These are phyloP conservation scores for Synchiropus splendidus DNA, from an alignment of 2,113 vertebrate genomes.

Conservation along the genomic window DNA sequence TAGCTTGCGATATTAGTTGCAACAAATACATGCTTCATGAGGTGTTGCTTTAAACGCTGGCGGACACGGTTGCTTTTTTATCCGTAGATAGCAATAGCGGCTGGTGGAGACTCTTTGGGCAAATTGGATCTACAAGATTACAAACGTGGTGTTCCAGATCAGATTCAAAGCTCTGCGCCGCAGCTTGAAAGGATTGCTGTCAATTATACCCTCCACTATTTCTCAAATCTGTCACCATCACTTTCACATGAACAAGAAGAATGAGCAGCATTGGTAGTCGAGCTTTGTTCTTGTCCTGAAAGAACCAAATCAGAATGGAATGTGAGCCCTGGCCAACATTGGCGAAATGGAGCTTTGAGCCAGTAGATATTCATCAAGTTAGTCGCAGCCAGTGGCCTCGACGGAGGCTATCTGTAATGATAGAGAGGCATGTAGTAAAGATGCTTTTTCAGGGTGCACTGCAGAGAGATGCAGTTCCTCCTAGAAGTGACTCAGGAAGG, in stretches of 20 bases:
- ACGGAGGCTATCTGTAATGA: conserved; percentile 36
- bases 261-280: conserved; percentile 6
- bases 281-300: conserved; percentile 17
- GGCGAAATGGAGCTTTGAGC: conserved; percentile 35
- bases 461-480: conserved; percentile 34
- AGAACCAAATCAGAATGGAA: conserved; percentile 39
- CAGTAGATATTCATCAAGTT: conserved; percentile 47
- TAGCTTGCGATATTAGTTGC: too few relatives aligned
- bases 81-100: conserved; percentile 32
- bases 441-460: conserved; percentile 20
- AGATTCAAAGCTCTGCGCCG: conserved; percentile 61
- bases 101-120: conserved; percentile 27
- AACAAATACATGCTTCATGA: too few relatives aligned
- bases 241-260: conserved; percentile 10
- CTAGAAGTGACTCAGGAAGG: conserved; percentile 29
- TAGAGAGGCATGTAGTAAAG: conserved; percentile 25
- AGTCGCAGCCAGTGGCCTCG: conserved; percentile 27
- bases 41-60: conserved; percentile 28
- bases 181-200: conserved; percentile 42
- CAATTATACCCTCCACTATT: conserved; percentile 18
- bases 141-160: conserved; percentile 47
- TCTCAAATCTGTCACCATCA: too few relatives aligned
- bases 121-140: conserved; percentile 62
- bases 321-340: conserved; percentile 11
- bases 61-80: conserved; percentile 50